These are phyloP conservation scores for Hylaeus anthracinus DNA, from an alignment of 1,140 invertebrate species.

Conservation along the genomic window DNA sequence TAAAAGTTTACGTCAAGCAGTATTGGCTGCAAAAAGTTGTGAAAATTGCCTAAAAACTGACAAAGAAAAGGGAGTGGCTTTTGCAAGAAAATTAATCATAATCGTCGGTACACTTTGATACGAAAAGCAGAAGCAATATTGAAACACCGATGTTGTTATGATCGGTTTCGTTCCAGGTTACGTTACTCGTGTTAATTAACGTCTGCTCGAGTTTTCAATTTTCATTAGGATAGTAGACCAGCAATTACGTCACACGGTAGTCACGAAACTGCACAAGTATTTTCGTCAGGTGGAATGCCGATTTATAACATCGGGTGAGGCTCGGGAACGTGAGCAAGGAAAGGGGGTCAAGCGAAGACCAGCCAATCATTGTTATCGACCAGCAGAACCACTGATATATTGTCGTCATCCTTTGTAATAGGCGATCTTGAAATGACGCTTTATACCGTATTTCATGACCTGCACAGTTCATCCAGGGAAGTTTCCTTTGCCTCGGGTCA, in stretches of 20 bases:
- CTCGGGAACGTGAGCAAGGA: conserved; percentile 10
- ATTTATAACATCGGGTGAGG: conserved; percentile 42
- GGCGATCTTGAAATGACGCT: conserved; percentile 5
- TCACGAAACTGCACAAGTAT: background rate
- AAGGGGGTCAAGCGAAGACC: conserved; percentile 45
- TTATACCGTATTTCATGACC: background rate
- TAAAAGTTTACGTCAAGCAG: no score
- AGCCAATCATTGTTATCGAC: conserved; percentile 39
- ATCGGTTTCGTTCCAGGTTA: no score
- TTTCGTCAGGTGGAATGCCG: background rate
- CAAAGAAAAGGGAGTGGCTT: no score
- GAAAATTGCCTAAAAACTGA: no score
- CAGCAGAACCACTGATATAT: conserved; percentile 18
- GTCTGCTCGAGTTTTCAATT: background rate
- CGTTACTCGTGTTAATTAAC: no score
- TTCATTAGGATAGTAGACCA: conserved; percentile 31
- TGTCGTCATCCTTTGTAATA: conserved; percentile 29
- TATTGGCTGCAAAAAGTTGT: no score
- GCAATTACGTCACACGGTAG: background rate
- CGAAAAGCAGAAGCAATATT: no score
- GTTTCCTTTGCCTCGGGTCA: no score
- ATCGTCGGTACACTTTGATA: no score
- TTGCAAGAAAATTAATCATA: no score
- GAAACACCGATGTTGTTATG: no score
- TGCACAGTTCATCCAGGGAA: no score